Evolutionary conservation across 2,888 invertebrate genomes (phyloP).

Genomic region (Drosophila vallismaia): DNA sequence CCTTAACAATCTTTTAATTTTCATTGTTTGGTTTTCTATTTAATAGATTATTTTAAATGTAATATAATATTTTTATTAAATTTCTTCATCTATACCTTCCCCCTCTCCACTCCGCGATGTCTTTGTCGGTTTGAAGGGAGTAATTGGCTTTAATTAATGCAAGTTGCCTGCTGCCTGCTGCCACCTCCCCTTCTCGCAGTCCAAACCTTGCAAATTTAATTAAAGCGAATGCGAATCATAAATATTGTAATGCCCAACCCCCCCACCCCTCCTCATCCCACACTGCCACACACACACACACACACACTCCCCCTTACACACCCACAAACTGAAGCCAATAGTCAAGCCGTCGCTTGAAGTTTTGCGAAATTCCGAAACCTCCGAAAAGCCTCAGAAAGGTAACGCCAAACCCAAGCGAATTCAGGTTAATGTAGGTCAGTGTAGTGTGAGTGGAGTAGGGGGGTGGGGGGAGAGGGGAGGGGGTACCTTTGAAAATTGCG

Average conservation of each 20-base stretch:
- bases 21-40: background rate
- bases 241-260: conserved; percentile 66
- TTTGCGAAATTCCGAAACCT: conserved; percentile 8
- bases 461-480: too few species aligned
- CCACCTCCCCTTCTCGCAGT: background rate
- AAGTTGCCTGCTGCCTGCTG: conserved; percentile 37
- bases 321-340: conserved; percentile 40
- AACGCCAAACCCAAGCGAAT: conserved; percentile 23
- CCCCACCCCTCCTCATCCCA: too few species aligned
- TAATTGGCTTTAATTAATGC: conserved; percentile 77
- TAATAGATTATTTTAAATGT: background rate
- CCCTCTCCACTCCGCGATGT: background rate
- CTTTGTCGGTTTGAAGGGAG: conserved; percentile 29
- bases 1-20: background rate
- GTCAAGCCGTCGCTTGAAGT: conserved; percentile 52
- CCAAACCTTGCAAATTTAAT: conserved; percentile 61
- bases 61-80: background rate
- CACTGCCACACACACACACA: conserved; percentile 2
- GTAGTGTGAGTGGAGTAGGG: conserved; percentile 10
- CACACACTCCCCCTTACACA: background rate
- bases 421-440: conserved; percentile 40
- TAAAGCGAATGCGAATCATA: conserved; percentile 76
- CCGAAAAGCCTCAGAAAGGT: conserved; percentile 11
- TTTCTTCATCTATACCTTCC: background rate
- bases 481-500: background rate